Evolutionary conservation across 2,888 invertebrate species (phyloP), one percentile per base, ranked within the genome.

Genomic region (Apotomis capreana): DNA sequence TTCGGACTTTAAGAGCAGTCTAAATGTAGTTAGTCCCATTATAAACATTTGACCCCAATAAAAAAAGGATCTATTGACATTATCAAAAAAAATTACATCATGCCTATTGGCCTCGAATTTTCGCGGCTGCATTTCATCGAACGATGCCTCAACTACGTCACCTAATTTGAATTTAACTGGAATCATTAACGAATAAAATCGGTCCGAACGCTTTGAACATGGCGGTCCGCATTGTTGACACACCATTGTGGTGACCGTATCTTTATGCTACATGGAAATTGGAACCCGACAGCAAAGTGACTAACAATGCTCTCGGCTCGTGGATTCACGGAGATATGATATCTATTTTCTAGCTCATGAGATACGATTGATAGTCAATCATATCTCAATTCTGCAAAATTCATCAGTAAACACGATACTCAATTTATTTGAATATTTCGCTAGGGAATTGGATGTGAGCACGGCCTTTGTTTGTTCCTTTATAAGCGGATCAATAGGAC

Each of bases 111-210:
- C 26, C 26, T 26, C 26, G 26, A 26, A 26, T 26, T 26, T 26
- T 26, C 26, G 26, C 2, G 2, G 26, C 26, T 26, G 26, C 26
- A 26, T 26, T 26, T 26, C 26, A 26, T 26, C 2, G 1, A 26
- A 26, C 26, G 26, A 26, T 26, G 26, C 26, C 26, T 55, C 62
- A 15, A 12, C 13, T 82, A 80, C 78, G 83, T 84, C 85, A 85
- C 86, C 83, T 82, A 83, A 83, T 84, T 83, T 80, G 79, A 83
- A 82, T 81, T 79, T 77, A 79, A 80, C 76, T 79, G 76, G 78
- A 76, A 77, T 75, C 73, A 75, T 74, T 80, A 82, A 81, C 81
- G 80, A 84, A 82, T 79, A 76, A 73, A 69, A 69, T 75, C 69
- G 65, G 60, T 36, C 52, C 26, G 52, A 54, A 26, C 59, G 37